Base-by-base conservation (phyloP, 2,888 invertebrate genomes). In the Plemyria rubiginata region DNA sequence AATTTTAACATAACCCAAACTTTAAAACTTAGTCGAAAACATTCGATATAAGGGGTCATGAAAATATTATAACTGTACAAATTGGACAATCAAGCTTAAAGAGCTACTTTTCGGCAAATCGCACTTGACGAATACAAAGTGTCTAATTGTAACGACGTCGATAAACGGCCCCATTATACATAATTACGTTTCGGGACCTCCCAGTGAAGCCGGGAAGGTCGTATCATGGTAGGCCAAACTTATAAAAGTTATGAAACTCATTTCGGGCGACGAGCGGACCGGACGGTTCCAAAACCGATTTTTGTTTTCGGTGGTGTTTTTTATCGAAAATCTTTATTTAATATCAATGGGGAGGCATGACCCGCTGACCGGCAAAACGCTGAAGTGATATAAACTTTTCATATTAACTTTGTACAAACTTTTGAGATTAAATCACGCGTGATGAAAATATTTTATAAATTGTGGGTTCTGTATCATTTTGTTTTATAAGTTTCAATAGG, bases 101-200 rank as follows among this genome's bases (percentile, higher is more conserved):
- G 49, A 65, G 50, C 54, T 54, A 59, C 58, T 65, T 73, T 65
- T 57, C 46, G 60, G 51, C 53, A 67, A 71, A 72, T 72, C 67
- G 71, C 70, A 61, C 60, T 68, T 60, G 64, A 75, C 72, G 76
- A 79, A 81, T 78, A 82, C 79, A 80, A 86, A 85, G 80, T 85
- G 84, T 78, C 72, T 81, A 78, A 80, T 82, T 80, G 81, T 82
- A 85, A 86, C 81, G 80, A 77, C 70, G 62, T 71, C 82, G 80
- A 84, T 87, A 84, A 88, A 85, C 87, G 86, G 69, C 75, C 57
- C 75, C 84, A 85, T 88, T 86, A 87, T 84, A 82, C 80, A 84
- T 87, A 85, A 87, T 87, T 83, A 87, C 85, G 71, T 70, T 69
- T 67, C 59, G 71, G 70, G 71, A 73, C 71, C 72, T 75, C 76